Percentiles rank a stretch among this genome's conserved stretches.
These are phyloP conservation scores for Rotaria magnacalcarata DNA, from an alignment of 2,888 invertebrate species.

Conservation along the genomic window DNA sequence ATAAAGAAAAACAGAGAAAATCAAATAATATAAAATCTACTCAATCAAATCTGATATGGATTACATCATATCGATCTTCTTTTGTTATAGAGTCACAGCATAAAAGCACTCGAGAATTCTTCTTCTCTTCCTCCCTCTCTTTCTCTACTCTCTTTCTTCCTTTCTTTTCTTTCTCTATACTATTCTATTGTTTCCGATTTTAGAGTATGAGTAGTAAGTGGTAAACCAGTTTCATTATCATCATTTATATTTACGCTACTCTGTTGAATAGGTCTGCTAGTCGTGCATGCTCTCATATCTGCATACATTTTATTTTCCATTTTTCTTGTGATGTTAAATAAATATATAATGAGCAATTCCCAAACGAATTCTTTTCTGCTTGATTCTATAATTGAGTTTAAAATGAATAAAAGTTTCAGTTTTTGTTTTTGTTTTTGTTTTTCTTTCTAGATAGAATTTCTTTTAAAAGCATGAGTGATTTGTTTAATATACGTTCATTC, in stretches of 20 bases:
- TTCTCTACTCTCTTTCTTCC: background rate
- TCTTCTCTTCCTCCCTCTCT: background rate
- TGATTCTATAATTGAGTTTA: background rate
- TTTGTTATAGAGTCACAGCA: background rate
- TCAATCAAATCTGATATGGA: background rate
- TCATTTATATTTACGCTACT: background rate
- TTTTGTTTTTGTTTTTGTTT: background rate
- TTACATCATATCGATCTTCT: background rate
- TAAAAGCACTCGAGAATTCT: background rate
- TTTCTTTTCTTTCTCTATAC: background rate
- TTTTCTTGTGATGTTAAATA: background rate
- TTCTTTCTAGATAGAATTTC: background rate
- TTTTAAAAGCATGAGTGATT: background rate
- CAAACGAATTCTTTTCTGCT: background rate
- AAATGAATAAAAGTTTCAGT: no score
- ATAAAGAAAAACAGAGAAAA: background rate
- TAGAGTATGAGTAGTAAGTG: background rate
- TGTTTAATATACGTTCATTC: slow-evolving; percentile 8
- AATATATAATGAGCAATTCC: background rate
- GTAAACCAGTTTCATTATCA: slow-evolving; percentile 18
- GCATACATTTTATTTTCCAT: background rate
- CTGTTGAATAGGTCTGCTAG: background rate
- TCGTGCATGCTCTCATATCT: background rate
- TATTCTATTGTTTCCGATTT: background rate
- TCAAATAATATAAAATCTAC: background rate